A percentile compares a stretch with the other conserved stretches of the same genome.
Evolutionary conservation across 2,797 vertebrate species (phyloP).

Genomic region (Cheirogaleus major): DNA sequence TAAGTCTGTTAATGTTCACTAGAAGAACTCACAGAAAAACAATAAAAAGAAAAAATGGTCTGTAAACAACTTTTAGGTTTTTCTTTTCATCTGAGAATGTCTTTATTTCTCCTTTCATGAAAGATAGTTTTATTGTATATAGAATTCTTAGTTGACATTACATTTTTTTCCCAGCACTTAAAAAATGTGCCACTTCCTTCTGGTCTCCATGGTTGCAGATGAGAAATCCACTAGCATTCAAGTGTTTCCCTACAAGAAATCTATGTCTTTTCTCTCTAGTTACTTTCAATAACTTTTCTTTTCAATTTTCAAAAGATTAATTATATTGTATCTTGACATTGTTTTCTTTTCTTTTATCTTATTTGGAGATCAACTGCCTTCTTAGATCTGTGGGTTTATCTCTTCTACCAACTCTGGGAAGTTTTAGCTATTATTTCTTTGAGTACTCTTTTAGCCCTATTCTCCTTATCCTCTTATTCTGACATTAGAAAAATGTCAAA

Average conservation of each 20-base stretch:
- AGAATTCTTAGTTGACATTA: neutral
- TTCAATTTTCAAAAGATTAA: neutral
- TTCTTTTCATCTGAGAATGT: neutral
- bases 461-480: neutral
- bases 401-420: neutral
- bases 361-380: neutral
- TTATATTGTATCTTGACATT: neutral
- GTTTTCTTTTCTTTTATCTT: neutral
- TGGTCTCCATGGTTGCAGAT: neutral
- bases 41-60: too few relatives aligned
- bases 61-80: neutral
- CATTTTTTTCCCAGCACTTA: neutral
- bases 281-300: neutral
- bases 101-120: neutral
- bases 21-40: too few relatives aligned
- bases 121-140: neutral
- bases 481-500: neutral
- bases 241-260: neutral
- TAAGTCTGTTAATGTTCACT: neutral
- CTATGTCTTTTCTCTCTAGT: neutral
- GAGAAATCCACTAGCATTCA: neutral
- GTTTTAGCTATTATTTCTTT: neutral
- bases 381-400: neutral
- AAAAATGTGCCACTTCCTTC: neutral
- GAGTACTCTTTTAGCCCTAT: neutral